phyloP scores from a whole-genome alignment of 2,797 vertebrate species.

The Spinibarbus caldwelli region DNA sequence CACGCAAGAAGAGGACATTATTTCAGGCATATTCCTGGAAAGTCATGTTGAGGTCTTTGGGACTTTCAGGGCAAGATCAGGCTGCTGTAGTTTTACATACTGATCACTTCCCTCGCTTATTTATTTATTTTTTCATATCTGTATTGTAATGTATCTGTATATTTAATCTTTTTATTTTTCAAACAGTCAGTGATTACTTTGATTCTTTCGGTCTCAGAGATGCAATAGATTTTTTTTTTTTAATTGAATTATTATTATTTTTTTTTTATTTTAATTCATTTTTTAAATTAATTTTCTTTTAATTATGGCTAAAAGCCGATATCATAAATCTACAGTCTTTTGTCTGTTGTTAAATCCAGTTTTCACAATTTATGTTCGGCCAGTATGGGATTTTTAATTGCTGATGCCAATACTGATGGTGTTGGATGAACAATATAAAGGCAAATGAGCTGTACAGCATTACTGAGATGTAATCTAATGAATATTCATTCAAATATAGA shows the following conservation, averaged over 20 bases:
- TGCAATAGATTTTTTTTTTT: not conserved
- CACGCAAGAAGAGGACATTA: not conserved
- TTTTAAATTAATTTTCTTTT: not conserved
- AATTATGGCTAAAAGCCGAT: not conserved
- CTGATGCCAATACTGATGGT: not conserved
- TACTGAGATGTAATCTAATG: too few species aligned
- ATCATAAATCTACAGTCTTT: not conserved
- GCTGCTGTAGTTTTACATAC: conserved; percentile 3
- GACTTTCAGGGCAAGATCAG: conserved; percentile 4
- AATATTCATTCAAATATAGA: not conserved
- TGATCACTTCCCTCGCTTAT: not conserved
- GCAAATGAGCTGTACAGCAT: not conserved
- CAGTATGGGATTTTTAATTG: not conserved
- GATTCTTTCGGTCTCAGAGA: not conserved
- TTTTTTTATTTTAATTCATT: not conserved
- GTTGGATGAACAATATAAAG: not conserved
- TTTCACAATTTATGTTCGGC: not conserved
- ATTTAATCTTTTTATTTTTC: not conserved
- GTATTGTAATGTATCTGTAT: not conserved
- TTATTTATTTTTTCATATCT: not conserved
- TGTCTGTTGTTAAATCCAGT: not conserved
- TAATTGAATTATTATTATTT: too few species aligned
- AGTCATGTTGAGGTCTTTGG: not conserved
- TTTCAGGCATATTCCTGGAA: not conserved
- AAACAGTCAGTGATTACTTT: not conserved